A percentile compares a stretch with the other conserved stretches of the same genome.
Conservation (phyloP, 2,888 invertebrate genomes). For the Adela reaumurella region DNA sequence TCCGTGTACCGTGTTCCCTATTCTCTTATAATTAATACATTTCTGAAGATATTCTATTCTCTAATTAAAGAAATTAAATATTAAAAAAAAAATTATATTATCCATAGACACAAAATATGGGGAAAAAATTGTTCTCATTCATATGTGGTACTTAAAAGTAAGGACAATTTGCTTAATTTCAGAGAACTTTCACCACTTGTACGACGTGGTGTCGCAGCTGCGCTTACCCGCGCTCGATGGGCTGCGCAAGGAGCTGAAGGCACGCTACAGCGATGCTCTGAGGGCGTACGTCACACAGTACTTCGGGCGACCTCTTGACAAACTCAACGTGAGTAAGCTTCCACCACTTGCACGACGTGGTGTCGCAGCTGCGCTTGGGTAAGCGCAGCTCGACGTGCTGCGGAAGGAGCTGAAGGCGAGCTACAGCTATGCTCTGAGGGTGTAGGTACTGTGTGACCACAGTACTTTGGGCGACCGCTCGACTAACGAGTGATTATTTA, state of each 20-base stretch:
- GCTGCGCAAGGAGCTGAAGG: conserved; percentile 85
- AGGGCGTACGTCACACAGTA: conserved; percentile 90
- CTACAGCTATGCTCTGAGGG: conserved; percentile 84
- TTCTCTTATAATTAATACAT: too few species aligned
- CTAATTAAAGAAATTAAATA: too few species aligned
- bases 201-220: conserved; percentile 79
- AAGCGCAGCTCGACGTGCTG: conserved; percentile 79
- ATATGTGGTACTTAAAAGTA: too few species aligned
- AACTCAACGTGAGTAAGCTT: conserved; percentile 78
- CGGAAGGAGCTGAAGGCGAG: conserved; percentile 87
- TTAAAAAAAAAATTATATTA: too few species aligned
- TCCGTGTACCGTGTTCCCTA: too few species aligned
- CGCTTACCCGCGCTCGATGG: conserved; percentile 87
- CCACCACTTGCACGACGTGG: conserved; percentile 36
- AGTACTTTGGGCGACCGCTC: conserved; percentile 90
- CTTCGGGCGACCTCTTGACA: conserved; percentile 87
- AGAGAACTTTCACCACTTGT: conserved; percentile 95
- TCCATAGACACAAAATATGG: too few species aligned
- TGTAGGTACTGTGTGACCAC: conserved; percentile 92
- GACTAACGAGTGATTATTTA: too few species aligned
- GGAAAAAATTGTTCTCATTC: too few species aligned
- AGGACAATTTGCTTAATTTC: too few species aligned
- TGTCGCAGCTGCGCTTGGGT: conserved; percentile 78
- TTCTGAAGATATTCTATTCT: too few species aligned
- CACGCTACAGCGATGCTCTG: conserved; percentile 85